Evolutionary conservation across 2,888 invertebrate genomes (phyloP), one percentile per base, ranked within the genome.

Genomic region (Morpho deidamia): DNA sequence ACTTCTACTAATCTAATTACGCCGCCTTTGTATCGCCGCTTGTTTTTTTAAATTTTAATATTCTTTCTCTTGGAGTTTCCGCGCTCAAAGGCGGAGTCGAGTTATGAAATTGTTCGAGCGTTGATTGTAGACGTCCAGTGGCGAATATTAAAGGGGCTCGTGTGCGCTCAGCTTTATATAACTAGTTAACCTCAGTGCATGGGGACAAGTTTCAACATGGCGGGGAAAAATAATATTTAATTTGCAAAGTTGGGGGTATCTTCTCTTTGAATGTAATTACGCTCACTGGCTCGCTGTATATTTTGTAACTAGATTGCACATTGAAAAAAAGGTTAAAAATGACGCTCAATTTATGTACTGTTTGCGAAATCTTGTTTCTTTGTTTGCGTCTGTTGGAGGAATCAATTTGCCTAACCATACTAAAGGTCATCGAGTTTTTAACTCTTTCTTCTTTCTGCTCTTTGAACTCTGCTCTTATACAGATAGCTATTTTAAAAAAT

Each of bases 41-140:
- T 51, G 56, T 51, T 66, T 66, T 63, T 65, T 63, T 58, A 72
- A 71, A 76, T 78, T 76, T 79, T 80, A 68, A 68, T 78, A 76
- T 75, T 69, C 70, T 64, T 70, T 61, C 60, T 78, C 76, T 74
- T 73, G 68, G 67, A 63, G 74, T 74, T 71, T 70, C 68, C 60
- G 69, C 71, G 78, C 82, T 87, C 87, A 87, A 88, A 88, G 86
- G 83, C 84, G 75, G 74, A 76, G 68, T 68, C 71, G 81, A 87
- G 88, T 88, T 88, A 83, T 87, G 83, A 85, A 85, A 85, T 87
- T 83, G 87, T 88, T 88, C 68, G 71, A 86, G 85, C 88, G 87
- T 86, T 84, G 85, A 86, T 84, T 85, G 85, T 83, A 84, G 85
- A 84, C 81, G 87, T 74, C 87, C 87, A 79, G 81, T 74, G 74